Percentiles rank a stretch among this genome's conserved stretches.
Evolutionary conservation across 2,113 vertebrate species (phyloP).

Genomic region (Elanoides forficatus): DNA sequence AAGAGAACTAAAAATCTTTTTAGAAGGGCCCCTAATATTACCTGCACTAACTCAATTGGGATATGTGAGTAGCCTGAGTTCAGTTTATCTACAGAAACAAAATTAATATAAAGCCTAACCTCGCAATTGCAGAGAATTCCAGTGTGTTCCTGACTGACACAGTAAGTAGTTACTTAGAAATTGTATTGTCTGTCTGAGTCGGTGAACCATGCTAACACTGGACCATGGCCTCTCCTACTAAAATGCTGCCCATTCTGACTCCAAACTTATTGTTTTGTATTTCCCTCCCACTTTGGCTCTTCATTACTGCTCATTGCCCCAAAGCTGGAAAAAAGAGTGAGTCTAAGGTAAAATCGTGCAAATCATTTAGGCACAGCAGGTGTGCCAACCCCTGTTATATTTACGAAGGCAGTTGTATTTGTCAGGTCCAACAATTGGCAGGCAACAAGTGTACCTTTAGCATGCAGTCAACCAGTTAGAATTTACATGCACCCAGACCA

Average conservation of each 20-base stretch:
- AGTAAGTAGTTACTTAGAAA: not conserved
- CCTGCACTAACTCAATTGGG: not conserved
- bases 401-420: not conserved
- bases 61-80: not conserved
- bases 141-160: not conserved
- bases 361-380: not conserved
- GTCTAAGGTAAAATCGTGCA: not conserved
- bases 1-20: not conserved
- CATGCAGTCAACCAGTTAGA: not conserved
- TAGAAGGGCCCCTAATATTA: not conserved
- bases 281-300: not conserved
- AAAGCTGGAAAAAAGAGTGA: not conserved
- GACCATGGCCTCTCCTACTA: not conserved
- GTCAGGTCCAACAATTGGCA: not conserved
- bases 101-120: not conserved
- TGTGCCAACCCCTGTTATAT: not conserved
- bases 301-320: not conserved
- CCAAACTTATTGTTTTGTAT: not conserved
- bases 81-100: not conserved
- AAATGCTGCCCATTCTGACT: not conserved
- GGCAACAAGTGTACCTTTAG: not conserved
- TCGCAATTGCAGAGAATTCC: not conserved
- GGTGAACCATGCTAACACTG: not conserved
- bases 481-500: not conserved
- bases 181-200: rapidly evolving